A percentile compares a stretch with the other conserved stretches of the same genome.
These are phyloP conservation scores for Peromyscus melanophrys DNA, from an alignment of 2,797 vertebrate genomes.

Conservation along the genomic window DNA sequence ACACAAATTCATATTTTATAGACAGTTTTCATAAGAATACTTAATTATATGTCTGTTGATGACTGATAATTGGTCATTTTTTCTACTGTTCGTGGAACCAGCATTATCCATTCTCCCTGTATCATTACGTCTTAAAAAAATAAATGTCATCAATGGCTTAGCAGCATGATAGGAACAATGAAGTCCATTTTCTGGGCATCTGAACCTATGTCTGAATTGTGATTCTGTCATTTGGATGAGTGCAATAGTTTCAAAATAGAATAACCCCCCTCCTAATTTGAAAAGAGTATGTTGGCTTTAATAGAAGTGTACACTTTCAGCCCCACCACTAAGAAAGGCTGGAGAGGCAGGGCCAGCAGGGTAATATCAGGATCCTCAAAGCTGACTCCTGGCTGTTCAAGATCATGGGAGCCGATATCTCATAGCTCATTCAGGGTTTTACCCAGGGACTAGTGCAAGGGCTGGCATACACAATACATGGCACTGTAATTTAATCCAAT, in stretches of 20 bases:
- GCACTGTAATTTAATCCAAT: slow-evolving; percentile 31
- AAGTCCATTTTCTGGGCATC: slow-evolving; percentile 29
- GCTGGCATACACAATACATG: slow-evolving; percentile 16
- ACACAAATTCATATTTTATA: background rate
- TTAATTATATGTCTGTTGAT: slow-evolving; percentile 65
- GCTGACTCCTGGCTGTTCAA: background rate
- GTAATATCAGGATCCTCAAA: background rate
- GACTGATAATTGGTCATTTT: slow-evolving; percentile 81
- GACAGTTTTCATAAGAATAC: slow-evolving; percentile 7
- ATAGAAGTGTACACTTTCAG: background rate
- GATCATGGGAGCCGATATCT: background rate
- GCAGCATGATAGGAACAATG: background rate
- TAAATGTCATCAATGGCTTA: slow-evolving; percentile 84
- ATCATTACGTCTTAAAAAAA: slow-evolving; percentile 80
- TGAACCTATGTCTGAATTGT: background rate
- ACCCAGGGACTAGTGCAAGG: background rate
- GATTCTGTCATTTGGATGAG: background rate
- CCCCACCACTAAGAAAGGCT: background rate
- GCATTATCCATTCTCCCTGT: slow-evolving; percentile 80
- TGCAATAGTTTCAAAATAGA: slow-evolving; percentile 39
- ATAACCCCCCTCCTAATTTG: slow-evolving; percentile 22
- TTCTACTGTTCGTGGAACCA: slow-evolving; percentile 83
- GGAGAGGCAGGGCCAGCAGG: background rate
- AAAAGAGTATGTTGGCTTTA: slow-evolving; percentile 34
- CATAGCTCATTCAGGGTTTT: background rate